Evolutionary conservation across 2,797 vertebrate species (phyloP).

Genomic region (Onychomys torridus): DNA sequence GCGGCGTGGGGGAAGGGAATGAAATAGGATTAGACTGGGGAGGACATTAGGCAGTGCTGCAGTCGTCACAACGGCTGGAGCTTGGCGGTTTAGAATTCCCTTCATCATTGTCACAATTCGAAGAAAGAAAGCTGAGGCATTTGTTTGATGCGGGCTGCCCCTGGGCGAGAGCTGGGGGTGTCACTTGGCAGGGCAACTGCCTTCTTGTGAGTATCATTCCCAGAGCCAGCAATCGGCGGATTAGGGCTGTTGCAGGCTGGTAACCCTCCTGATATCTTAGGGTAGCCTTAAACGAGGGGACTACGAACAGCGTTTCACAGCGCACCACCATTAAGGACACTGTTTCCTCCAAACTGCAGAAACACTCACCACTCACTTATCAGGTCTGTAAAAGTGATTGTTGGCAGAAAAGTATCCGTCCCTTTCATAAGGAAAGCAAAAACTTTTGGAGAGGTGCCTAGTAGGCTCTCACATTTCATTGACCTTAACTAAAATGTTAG

Average conservation of each 20-base stretch:
- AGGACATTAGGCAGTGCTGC: background rate
- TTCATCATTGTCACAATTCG: background rate
- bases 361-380: background rate
- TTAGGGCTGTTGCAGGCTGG: background rate
- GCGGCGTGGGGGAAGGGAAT: constrained; percentile 24
- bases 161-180: background rate
- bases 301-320: background rate
- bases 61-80: background rate
- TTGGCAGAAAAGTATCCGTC: background rate
- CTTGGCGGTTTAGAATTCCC: constrained; percentile 6
- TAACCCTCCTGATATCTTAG: background rate
- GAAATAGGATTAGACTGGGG: constrained; percentile 51
- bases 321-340: background rate
- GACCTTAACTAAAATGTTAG: constrained; percentile 42
- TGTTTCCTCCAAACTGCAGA: constrained; percentile 15
- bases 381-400: background rate
- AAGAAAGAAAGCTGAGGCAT: constrained; percentile 12
- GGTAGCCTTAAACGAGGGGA: background rate
- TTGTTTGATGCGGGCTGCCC: constrained; percentile 25
- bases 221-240: background rate
- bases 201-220: background rate
- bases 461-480: constrained; percentile 38
- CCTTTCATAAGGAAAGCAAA: constrained; percentile 51
- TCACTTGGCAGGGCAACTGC: constrained; percentile 1
- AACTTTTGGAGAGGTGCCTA: constrained; percentile 38